Base-by-base conservation (phyloP, 2,113 vertebrate species). In the Leiothrix lutea region DNA sequence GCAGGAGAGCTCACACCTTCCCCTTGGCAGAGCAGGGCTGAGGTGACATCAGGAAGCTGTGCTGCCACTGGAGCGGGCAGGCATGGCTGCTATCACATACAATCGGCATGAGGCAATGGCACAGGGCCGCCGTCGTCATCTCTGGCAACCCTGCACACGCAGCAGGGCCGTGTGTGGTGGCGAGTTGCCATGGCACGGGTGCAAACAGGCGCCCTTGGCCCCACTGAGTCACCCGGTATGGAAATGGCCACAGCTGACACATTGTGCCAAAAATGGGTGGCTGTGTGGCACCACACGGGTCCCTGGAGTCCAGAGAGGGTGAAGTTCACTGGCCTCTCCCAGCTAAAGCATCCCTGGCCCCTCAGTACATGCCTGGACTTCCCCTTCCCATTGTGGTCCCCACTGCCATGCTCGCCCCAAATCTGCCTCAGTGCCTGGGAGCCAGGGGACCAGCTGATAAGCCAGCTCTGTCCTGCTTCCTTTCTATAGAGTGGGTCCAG, bases 181-280 rank as follows among this genome's bases (percentile, higher is more conserved):
- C 4, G 1, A 56, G 95, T 87, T 94, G 91, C 95, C 93, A 92
- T 92, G 87, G 89, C 14, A 13, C 7, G 22, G 89, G 31, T 9
- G 42, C 84, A 91, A 91, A 95, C 94, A 95, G 48, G 64, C 40
- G 1, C 21, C 48, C 60, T 85, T 4, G 2, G 70, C 53, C 57
- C 47, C 4, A 4, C 45, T 95, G 95, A 97, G 87, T 95, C 96
- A 97, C 40, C 50, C 12, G 0, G 12, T 12, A 8, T 0, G 36
- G 94, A 85, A 95, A 33, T 44, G 50, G 50, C 64, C 33, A 14
- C 38, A 11, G 72, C 29, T 90, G 94, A 86, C 74, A 69, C 40
- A 58, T 2, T 0, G 2, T 0, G 0, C 48, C 0, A 0, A 48
- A 45, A 71, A 38, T 1, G 4, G 4, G 21, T 1, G 8, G n/a